phyloP scores from a whole-genome alignment of 2,797 vertebrate species.

The Eidolon dupreanum region DNA sequence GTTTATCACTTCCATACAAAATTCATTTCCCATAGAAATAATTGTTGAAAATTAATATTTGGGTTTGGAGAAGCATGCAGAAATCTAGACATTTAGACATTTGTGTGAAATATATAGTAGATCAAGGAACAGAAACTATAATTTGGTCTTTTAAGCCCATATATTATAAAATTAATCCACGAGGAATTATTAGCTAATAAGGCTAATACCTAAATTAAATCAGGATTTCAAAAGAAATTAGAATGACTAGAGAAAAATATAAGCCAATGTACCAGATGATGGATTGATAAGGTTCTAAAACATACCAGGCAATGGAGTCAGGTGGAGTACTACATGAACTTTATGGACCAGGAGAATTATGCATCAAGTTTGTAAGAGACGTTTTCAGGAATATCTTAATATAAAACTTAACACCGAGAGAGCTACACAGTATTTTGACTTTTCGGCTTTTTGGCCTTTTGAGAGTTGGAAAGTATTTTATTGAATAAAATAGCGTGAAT shows the following conservation, averaged over 20 bases:
- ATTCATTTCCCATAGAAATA: neutral
- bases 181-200: slow-evolving; percentile 42
- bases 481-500: neutral
- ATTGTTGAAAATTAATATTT: slow-evolving; percentile 48
- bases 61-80: neutral
- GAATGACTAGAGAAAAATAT: slow-evolving; percentile 26
- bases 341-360: neutral
- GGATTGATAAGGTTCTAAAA: neutral
- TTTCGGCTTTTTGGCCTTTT: neutral
- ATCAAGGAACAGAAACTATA: neutral
- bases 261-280: neutral
- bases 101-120: neutral
- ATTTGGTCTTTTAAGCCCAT: neutral
- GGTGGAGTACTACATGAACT: neutral
- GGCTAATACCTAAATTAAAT: slow-evolving; percentile 39
- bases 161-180: slow-evolving; percentile 9
- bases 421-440: neutral
- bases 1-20: neutral
- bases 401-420: neutral
- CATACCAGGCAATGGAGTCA: neutral
- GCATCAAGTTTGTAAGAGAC: neutral
- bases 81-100: neutral
- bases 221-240: slow-evolving; percentile 20
- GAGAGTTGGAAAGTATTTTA: neutral
- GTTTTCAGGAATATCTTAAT: neutral